Evolutionary conservation across 1,140 invertebrate genomes (phyloP), one percentile per base, ranked within the genome.

Genomic region (Pseudomyrmex sp.): DNA sequence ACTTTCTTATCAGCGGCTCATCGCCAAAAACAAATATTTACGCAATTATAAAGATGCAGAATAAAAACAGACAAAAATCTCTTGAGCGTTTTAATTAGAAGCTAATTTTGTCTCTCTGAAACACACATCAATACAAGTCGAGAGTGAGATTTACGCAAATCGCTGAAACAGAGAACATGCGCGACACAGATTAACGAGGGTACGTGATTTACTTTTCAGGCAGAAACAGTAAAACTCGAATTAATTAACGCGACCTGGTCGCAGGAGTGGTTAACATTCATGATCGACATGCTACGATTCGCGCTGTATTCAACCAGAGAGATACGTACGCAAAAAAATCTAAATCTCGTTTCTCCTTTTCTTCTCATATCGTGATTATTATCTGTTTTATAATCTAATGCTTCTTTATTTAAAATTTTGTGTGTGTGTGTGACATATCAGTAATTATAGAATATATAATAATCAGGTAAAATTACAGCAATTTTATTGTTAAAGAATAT

Each of bases 161-260:
- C 12, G 7, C 1, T 8, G 15, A 58, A 58, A 23, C 44, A 50
- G 23, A 13, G 35, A 35, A 35, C 35, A 20, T 18, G 35, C 20
- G 44, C 44, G 44, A 18, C 44, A 48, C 15, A 23, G 9, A 70
- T 79, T 79, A 58, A 79, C 54, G 54, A 59, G 35, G 5, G 35
- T 69, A 58, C 15, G 44, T 48, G 15, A 35, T 70, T n/a, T 12
- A 80, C 12, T 61, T 70, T 72, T 72, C 44, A 48, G 12, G 23
- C 54, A 59, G 8, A 61, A 80, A 61, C 76, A 70, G 44, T 80
- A 80, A 80, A 70, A 80, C 7, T 23, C 54, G 46, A 70, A 72
- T 72, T 80, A 80, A 80, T 80, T 80, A 80, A 80, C 52, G 65
- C 54, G 23, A 26, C 44, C 44, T 50, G 66, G 59, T 80, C 76